A percentile compares a stretch with the other conserved stretches of the same genome.
Evolutionary conservation across 2,888 invertebrate genomes (phyloP).

Genomic region (Notodonta ziczac): DNA sequence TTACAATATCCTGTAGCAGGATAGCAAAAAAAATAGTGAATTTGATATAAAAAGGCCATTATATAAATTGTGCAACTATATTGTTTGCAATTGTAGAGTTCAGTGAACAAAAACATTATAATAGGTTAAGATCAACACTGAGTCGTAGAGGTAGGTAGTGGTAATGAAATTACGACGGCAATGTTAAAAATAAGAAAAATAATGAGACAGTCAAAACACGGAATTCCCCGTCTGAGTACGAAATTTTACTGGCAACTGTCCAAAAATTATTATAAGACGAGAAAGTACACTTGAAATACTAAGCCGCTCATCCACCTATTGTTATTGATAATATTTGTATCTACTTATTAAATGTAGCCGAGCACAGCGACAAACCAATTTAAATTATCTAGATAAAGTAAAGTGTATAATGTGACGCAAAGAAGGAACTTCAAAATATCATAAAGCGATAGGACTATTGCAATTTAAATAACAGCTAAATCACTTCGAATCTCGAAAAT

Average conservation of each 20-base stretch:
- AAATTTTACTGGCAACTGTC: background rate
- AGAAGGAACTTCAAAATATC: too few relatives aligned
- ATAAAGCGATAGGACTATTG: background rate
- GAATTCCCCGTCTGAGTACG: background rate
- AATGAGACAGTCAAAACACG: constrained; percentile 5
- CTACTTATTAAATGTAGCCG: too few relatives aligned
- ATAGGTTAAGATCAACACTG: background rate
- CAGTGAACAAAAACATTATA: constrained; percentile 15
- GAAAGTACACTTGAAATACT: too few relatives aligned
- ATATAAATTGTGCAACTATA: background rate
- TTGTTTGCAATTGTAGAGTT: constrained; percentile 18
- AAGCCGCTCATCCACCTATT: too few relatives aligned
- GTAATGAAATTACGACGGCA: background rate
- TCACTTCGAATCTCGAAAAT: background rate
- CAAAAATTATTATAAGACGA: background rate
- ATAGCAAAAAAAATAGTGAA: too few relatives aligned
- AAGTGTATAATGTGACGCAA: background rate
- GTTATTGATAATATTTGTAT: too few relatives aligned
- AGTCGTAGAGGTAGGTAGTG: background rate
- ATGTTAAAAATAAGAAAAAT: constrained; percentile 29
- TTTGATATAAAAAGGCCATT: too few relatives aligned
- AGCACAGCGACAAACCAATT: too few relatives aligned
- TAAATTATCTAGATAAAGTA: background rate
- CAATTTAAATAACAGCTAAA: background rate
- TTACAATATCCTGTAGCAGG: too few relatives aligned